These are phyloP conservation scores for Dicrostonyx torquatus DNA, from an alignment of 2,797 vertebrate genomes.

Conservation along the genomic window DNA sequence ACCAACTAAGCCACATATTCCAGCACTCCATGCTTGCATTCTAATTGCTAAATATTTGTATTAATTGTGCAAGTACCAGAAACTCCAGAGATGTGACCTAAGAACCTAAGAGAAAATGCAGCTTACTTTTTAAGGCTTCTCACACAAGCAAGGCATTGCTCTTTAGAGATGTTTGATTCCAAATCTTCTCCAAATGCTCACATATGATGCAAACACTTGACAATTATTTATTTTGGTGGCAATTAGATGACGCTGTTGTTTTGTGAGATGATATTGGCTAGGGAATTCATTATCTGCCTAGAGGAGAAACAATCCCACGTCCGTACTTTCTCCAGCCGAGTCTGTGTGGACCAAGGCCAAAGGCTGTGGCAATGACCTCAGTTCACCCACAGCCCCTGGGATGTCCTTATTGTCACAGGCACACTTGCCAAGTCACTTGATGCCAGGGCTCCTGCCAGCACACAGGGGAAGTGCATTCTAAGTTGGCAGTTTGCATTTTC, in stretches of 20 bases:
- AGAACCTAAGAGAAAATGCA: neutral
- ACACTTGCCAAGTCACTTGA: slow-evolving; percentile 1
- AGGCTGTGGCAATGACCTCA: slow-evolving; percentile 39
- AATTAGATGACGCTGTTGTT: slow-evolving; percentile 31
- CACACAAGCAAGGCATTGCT: neutral
- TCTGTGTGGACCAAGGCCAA: slow-evolving; percentile 39
- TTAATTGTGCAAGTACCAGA: neutral
- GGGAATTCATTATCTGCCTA: slow-evolving; percentile 57
- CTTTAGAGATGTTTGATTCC: slow-evolving; percentile 10
- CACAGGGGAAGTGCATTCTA: neutral
- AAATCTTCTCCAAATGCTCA: slow-evolving; percentile 21
- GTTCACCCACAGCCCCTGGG: slow-evolving; percentile 59
- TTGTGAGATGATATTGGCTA: slow-evolving; percentile 3
- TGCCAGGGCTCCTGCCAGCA: slow-evolving; percentile 14
- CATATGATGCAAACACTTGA: slow-evolving; percentile 7
- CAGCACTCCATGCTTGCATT: neutral
- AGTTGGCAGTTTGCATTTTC: slow-evolving; percentile 62
- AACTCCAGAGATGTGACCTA: slow-evolving; percentile 6
- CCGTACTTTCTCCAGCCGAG: slow-evolving; percentile 22
- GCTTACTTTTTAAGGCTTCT: neutral
- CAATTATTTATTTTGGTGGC: neutral
- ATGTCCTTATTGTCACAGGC: slow-evolving; percentile 43
- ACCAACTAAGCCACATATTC: too few species aligned
- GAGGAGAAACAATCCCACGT: slow-evolving; percentile 48
- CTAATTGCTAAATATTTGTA: neutral